These are phyloP conservation scores for Mormyrus lacerda DNA, from an alignment of 2,113 vertebrate genomes.

Conservation along the genomic window DNA sequence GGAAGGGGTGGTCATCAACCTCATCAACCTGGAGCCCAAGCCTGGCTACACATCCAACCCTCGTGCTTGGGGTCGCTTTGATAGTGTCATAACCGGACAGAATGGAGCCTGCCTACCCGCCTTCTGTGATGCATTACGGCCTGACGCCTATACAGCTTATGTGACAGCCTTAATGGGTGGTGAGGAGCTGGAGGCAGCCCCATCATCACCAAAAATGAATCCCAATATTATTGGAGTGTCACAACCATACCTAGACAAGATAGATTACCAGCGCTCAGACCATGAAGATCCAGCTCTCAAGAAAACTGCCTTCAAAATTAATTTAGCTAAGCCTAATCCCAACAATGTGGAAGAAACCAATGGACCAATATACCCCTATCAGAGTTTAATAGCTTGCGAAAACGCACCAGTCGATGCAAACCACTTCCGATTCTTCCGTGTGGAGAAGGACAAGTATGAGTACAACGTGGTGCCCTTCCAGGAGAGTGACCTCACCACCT, in stretches of 20 bases:
- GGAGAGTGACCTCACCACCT: constrained; percentile 80
- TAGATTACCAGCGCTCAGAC: constrained; percentile 80
- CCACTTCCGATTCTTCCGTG: constrained; percentile 90
- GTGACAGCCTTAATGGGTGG: constrained; percentile 83
- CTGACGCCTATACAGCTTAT: constrained; percentile 84
- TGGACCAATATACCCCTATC: constrained; percentile 87
- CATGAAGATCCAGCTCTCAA: constrained; percentile 78
- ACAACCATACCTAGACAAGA: constrained; percentile 80
- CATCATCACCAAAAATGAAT: constrained; percentile 76
- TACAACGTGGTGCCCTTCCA: constrained; percentile 92
- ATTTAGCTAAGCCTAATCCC: constrained; percentile 82
- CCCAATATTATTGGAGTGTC: constrained; percentile 78
- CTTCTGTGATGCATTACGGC: constrained; percentile 73
- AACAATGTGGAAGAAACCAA: constrained; percentile 73
- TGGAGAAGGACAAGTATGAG: constrained; percentile 90
- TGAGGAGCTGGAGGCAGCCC: constrained; percentile 86
- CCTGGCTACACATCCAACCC: constrained; percentile 83
- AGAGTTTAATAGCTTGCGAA: constrained; percentile 75
- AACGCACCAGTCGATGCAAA: constrained; percentile 69
- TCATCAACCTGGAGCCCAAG: constrained; percentile 86
- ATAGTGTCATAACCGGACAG: constrained; percentile 86
- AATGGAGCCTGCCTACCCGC: constrained; percentile 91
- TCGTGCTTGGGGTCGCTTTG: constrained; percentile 90
- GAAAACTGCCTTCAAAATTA: constrained; percentile 84
- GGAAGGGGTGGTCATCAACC: constrained; percentile 80